Evolutionary conservation across 2,113 vertebrate genomes (phyloP).

Genomic region (Crotalus tigris): DNA sequence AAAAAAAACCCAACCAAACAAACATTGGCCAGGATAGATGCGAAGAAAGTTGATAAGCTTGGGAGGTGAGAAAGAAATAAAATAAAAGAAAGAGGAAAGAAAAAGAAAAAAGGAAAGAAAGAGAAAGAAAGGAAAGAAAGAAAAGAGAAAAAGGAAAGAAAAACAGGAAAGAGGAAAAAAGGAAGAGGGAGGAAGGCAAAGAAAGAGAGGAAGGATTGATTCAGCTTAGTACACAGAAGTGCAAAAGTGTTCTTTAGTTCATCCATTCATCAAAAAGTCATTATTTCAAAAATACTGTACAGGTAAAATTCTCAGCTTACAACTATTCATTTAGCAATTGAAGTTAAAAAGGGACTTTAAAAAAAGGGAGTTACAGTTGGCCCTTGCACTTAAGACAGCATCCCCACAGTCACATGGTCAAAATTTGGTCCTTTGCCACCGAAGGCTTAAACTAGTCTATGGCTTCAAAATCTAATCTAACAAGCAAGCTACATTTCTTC

Average conservation of each 20-base stretch:
- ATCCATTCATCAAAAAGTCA: background rate
- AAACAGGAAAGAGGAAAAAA: too few species aligned
- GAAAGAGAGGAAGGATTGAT: too few species aligned
- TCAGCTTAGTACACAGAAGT: background rate
- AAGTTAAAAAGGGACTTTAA: background rate
- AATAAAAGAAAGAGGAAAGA: too few species aligned
- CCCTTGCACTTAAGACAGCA: background rate
- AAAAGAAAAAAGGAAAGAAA: too few species aligned
- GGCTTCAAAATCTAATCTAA: background rate
- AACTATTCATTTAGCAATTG: background rate
- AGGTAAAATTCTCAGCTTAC: background rate
- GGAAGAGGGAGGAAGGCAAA: too few species aligned
- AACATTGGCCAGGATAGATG: background rate
- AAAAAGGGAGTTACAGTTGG: too few species aligned
- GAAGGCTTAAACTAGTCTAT: background rate
- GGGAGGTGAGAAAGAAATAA: background rate
- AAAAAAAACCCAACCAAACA: background rate
- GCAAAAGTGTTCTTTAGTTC: background rate
- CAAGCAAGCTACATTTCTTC: background rate
- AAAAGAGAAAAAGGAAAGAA: too few species aligned
- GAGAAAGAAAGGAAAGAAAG: accelerated
- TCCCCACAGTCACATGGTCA: background rate
- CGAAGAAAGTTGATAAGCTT: background rate
- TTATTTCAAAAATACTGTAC: background rate
- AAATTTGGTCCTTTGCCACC: background rate